phyloP scores from a whole-genome alignment of 2,888 invertebrate genomes.

The Ormyrus labotus region DNA sequence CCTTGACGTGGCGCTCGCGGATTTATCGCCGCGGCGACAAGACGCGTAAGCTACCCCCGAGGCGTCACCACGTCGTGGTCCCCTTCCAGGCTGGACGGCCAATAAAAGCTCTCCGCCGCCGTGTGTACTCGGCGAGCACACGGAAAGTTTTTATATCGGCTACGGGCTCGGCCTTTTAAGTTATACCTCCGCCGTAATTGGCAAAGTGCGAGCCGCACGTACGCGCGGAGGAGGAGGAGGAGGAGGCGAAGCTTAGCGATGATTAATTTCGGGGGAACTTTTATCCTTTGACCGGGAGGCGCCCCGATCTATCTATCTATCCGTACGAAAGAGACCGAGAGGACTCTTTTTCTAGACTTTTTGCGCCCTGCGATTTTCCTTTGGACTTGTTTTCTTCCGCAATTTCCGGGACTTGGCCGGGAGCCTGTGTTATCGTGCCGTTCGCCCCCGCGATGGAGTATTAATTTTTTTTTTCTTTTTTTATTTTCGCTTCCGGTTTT shows the following conservation, averaged over 20 bases:
- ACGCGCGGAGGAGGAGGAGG: not conserved
- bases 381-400: conserved; percentile 10
- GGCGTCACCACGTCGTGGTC: conserved; percentile 24
- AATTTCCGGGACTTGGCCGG: conserved; percentile 13
- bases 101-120: conserved; percentile 41
- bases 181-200: conserved; percentile 50
- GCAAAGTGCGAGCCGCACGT: conserved; percentile 51
- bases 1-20: conserved; percentile 46
- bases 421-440: conserved; percentile 4
- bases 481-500: too few species aligned
- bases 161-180: conserved; percentile 47
- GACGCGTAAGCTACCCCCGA: conserved; percentile 22
- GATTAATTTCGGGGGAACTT: conserved; percentile 52
- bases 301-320: too few species aligned
- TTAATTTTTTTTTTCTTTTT: not conserved
- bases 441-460: not conserved
- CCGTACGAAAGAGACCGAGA: not conserved
- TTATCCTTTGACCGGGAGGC: conserved; percentile 39
- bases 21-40: conserved; percentile 31
- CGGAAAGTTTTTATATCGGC: conserved; percentile 48
- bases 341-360: conserved; percentile 7
- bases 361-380: not conserved
- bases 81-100: conserved; percentile 36
- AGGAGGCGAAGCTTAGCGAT: conserved; percentile 22
- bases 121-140: not conserved